Evolutionary conservation across 2,797 vertebrate genomes (phyloP).

Genomic region (Diplodus sargus): DNA sequence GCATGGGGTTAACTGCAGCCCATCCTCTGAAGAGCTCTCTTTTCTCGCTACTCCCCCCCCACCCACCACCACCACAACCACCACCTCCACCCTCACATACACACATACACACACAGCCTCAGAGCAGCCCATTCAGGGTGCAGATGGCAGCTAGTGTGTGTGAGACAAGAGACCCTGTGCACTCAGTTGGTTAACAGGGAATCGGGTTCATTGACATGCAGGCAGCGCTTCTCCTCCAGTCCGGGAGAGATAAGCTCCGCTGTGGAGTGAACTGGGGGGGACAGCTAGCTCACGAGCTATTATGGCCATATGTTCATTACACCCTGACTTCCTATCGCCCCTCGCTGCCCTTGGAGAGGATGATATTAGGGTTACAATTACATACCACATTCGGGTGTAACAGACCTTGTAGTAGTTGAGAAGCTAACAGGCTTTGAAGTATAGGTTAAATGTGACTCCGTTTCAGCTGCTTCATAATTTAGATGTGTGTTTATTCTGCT

Average conservation of each 20-base stretch:
- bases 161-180: conserved; percentile 77
- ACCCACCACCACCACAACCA: neutral
- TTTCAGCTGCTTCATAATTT: neutral
- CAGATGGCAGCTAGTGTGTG: conserved; percentile 82
- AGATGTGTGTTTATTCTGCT: neutral
- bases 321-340: conserved; percentile 49
- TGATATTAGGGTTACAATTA: conserved; percentile 41
- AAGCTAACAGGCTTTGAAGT: neutral
- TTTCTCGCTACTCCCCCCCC: conserved; percentile 32
- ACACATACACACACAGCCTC: conserved; percentile 42
- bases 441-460: neutral
- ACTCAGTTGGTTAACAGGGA: conserved; percentile 71
- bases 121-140: conserved; percentile 79
- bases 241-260: conserved; percentile 62
- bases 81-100: conserved; percentile 20
- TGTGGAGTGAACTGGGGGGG: conserved; percentile 44
- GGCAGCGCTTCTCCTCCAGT: conserved; percentile 65
- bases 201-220: conserved; percentile 80
- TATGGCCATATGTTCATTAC: conserved; percentile 69
- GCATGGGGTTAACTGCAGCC: conserved; percentile 72
- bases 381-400: conserved; percentile 10
- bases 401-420: conserved; percentile 14
- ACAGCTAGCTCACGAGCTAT: conserved; percentile 58
- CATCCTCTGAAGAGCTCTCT: conserved; percentile 66
- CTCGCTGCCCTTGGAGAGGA: conserved; percentile 59